A percentile compares a stretch with the other conserved stretches of the same genome.
phyloP scores from a whole-genome alignment of 1,140 invertebrate genomes.

The Pseudomyrmex pallidus region DNA sequence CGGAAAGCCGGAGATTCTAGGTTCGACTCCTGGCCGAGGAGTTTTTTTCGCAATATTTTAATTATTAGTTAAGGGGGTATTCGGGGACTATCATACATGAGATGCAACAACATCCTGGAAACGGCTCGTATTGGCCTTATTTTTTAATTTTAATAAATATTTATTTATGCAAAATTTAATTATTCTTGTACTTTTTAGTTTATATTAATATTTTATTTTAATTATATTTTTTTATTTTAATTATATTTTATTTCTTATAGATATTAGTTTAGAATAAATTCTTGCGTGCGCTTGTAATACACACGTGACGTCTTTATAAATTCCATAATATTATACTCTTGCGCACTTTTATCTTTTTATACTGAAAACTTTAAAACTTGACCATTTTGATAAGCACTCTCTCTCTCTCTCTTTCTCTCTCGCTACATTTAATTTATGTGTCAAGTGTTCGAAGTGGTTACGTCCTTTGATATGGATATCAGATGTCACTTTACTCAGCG shows the following conservation, averaged over 20 bases:
- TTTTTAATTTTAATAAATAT: too few relatives aligned
- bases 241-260: neutral
- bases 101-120: too few relatives aligned
- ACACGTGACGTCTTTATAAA: neutral
- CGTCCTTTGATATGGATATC: constrained; percentile 63
- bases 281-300: neutral
- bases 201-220: neutral
- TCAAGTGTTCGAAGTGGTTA: constrained; percentile 17
- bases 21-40: too few relatives aligned
- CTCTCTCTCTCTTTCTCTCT: neutral
- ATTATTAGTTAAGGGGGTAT: too few relatives aligned
- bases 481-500: constrained; percentile 43
- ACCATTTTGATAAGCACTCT: neutral
- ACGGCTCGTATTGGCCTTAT: too few relatives aligned
- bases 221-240: too few relatives aligned
- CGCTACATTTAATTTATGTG: constrained; percentile 35
- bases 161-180: neutral
- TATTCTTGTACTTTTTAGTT: neutral
- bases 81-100: too few relatives aligned
- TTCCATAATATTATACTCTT: neutral
- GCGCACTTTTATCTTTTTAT: neutral
- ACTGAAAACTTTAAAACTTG: neutral
- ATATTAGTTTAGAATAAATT: neutral
- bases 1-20: too few relatives aligned
- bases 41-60: too few relatives aligned